Percentiles rank a stretch among this genome's conserved stretches.
These are phyloP conservation scores for Acromyrmex heyeri DNA, from an alignment of 1,140 invertebrate genomes.

Conservation along the genomic window DNA sequence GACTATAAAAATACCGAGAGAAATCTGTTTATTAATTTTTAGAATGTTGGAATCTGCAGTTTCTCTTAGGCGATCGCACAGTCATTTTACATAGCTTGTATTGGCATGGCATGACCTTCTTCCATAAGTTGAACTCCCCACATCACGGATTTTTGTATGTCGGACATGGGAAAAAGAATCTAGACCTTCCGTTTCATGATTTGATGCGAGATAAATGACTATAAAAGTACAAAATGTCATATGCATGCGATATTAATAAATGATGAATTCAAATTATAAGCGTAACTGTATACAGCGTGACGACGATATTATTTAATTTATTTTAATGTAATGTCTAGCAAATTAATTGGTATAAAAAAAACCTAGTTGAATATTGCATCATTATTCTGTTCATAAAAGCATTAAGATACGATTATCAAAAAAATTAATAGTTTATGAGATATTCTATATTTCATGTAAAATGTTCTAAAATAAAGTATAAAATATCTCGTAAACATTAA, in stretches of 20 bases:
- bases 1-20: too few species aligned
- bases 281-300: neutral
- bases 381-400: too few species aligned
- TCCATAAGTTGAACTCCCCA: constrained; percentile 89
- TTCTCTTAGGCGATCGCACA: constrained; percentile 87
- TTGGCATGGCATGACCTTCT: constrained; percentile 92
- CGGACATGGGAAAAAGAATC: constrained; percentile 91
- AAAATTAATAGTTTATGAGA: too few species aligned
- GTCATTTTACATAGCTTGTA: constrained; percentile 89
- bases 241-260: neutral
- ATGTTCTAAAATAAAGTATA: too few species aligned
- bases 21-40: constrained; percentile 37
- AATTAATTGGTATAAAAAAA: too few species aligned
- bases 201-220: constrained; percentile 57
- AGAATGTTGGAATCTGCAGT: constrained; percentile 89
- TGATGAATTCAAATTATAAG: constrained; percentile 3
- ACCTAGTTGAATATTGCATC: too few species aligned
- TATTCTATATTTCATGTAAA: too few species aligned
- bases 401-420: too few species aligned
- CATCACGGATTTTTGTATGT: constrained; percentile 91
- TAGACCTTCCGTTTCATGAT: constrained; percentile 92
- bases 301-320: neutral
- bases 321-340: neutral
- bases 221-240: neutral
- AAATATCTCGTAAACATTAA: too few species aligned